Evolutionary conservation across 2,888 invertebrate genomes (phyloP).

Genomic region (Orthosia cruda): DNA sequence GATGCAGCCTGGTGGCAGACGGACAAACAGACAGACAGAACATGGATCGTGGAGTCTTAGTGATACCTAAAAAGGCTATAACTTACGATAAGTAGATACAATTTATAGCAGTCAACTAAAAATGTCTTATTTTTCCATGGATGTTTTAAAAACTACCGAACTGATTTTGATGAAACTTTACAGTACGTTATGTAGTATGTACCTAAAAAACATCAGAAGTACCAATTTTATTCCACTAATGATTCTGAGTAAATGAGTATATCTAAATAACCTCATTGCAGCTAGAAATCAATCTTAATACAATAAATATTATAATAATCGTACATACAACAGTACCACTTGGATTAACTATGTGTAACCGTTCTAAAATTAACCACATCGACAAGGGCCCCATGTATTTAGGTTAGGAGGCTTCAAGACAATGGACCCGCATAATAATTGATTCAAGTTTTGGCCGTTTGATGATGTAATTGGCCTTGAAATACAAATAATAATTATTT

Average conservation of each 20-base stretch:
- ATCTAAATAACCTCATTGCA: not conserved
- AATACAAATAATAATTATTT: not conserved
- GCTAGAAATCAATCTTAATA: not conserved
- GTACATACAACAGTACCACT: not conserved
- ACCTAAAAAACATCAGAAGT: too few relatives aligned
- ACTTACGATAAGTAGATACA: too few relatives aligned
- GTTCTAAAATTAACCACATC: slow-evolving; percentile 39
- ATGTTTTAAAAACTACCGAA: too few relatives aligned
- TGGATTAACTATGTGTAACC: slow-evolving; percentile 20
- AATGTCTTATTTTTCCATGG: too few relatives aligned
- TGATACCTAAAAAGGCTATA: too few relatives aligned
- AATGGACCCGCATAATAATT: slow-evolving; percentile 27
- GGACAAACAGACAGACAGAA: too few relatives aligned
- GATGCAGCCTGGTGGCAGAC: too few relatives aligned
- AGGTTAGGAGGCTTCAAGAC: slow-evolving; percentile 20
- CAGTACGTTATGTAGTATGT: too few relatives aligned
- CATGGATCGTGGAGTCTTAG: too few relatives aligned
- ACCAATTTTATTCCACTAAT: too few relatives aligned
- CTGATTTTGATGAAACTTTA: too few relatives aligned
- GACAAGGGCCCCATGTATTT: slow-evolving; percentile 28
- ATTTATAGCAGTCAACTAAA: too few relatives aligned
- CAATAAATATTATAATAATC: not conserved
- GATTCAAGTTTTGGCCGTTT: not conserved
- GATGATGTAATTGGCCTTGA: not conserved
- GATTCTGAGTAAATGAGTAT: not conserved